These are phyloP conservation scores for Gymnobelideus leadbeateri DNA, from an alignment of 2,113 vertebrate species.

Conservation along the genomic window DNA sequence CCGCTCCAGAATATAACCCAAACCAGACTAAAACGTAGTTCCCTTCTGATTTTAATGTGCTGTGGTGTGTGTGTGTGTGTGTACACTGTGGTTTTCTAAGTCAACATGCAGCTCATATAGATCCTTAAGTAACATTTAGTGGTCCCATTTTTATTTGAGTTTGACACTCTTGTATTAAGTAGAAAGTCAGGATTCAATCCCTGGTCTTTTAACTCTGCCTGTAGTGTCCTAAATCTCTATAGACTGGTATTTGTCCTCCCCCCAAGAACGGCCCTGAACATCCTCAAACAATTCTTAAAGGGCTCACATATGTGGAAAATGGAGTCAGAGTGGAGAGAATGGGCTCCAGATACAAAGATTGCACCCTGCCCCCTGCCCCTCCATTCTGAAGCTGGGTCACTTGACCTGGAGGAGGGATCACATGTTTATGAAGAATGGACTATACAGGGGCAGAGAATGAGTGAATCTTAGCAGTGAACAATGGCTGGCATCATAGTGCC, in stretches of 20 bases:
- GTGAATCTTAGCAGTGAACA: neutral
- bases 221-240: neutral
- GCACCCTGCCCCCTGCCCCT: no score
- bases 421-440: neutral
- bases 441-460: neutral
- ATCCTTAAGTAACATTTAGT: neutral
- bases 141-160: neutral
- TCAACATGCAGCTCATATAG: neutral
- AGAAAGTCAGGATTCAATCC: neutral
- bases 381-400: neutral
- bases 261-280: neutral
- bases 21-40: neutral
- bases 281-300: neutral
- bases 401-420: neutral
- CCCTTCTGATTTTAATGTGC: neutral
- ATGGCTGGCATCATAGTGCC: neutral
- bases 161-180: neutral
- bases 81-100: neutral
- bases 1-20: neutral
- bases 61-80: no score
- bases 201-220: neutral
- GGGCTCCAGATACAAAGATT: neutral
- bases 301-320: neutral
- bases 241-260: neutral
- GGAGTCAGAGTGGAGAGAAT: neutral